phyloP scores from a whole-genome alignment of 30 jellyfish, hydroid and myxozoan species.

The Hydra vulgaris region DNA sequence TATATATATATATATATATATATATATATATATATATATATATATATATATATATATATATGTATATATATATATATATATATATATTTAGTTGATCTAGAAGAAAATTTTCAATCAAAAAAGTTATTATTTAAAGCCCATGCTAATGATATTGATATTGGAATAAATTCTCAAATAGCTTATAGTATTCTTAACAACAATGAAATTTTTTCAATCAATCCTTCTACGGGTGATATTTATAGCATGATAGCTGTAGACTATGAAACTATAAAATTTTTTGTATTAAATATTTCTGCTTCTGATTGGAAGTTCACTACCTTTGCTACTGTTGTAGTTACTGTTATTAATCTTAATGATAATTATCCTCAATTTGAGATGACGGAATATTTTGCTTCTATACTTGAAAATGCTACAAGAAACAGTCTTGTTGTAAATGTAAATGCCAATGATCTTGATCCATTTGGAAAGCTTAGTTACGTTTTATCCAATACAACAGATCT shows the following conservation, averaged over 20 bases:
- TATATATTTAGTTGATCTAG: background rate
- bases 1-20: too few species aligned
- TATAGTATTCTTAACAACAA: conserved; percentile 19
- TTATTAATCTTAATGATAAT: conserved; percentile 64
- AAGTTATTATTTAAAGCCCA: conserved; percentile 1
- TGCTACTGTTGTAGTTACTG: conserved; percentile 35
- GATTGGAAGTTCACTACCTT: conserved; percentile 46
- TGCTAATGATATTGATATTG: conserved; percentile 58
- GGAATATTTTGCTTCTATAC: conserved; percentile 16
- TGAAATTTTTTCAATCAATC: conserved; percentile 19
- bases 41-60: too few species aligned
- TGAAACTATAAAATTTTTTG: conserved; percentile 39
- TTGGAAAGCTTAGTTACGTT: conserved; percentile 40
- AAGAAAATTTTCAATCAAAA: background rate
- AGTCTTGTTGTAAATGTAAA: conserved; percentile 39
- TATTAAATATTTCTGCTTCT: conserved; percentile 47
- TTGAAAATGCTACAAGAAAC: conserved; percentile 36
- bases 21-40: too few species aligned
- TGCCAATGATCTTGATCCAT: conserved; percentile 82
- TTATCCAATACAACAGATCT: conserved; percentile 19
- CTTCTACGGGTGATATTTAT: conserved; percentile 33
- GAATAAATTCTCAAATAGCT: conserved; percentile 45
- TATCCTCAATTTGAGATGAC: conserved; percentile 35
- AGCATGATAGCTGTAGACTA: conserved; percentile 42
- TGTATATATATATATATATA: background rate